phyloP scores from a whole-genome alignment of 2,888 invertebrate genomes.

The Hydraecia micacea region DNA sequence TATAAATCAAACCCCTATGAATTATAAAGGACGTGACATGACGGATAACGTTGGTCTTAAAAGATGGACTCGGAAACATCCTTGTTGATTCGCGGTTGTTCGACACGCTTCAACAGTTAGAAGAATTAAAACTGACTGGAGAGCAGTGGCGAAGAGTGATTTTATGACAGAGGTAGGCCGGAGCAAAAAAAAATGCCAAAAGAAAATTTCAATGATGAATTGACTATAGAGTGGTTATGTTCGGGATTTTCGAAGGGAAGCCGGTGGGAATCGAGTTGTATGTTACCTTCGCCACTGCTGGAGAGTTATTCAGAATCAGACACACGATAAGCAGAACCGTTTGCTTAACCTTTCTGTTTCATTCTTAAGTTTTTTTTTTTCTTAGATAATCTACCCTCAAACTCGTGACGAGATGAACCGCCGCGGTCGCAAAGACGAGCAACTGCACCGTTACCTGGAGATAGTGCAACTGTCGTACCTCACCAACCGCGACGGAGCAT shows the following conservation, averaged over 20 bases:
- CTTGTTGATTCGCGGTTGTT: neutral
- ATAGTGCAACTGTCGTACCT: constrained; percentile 96
- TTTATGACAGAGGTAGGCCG: too few relatives aligned
- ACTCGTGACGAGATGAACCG: constrained; percentile 95
- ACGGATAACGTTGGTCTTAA: neutral
- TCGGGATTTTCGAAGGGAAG: too few relatives aligned
- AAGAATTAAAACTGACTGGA: neutral
- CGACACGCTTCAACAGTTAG: neutral
- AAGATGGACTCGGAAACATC: neutral
- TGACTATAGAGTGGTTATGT: too few relatives aligned
- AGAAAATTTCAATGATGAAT: too few relatives aligned
- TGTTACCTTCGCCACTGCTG: too few relatives aligned
- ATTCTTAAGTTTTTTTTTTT: neutral
- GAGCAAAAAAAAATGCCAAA: too few relatives aligned
- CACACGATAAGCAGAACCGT: neutral
- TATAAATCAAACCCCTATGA: neutral
- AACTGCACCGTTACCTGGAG: constrained; percentile 94
- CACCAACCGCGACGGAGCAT: constrained; percentile 95
- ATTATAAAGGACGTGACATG: neutral
- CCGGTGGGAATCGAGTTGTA: too few relatives aligned
- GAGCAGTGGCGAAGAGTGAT: too few relatives aligned
- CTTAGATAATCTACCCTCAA: constrained; percentile 97
- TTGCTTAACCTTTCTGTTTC: too few relatives aligned
- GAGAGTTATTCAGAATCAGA: neutral
- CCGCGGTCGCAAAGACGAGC: constrained; percentile 94